Base-by-base conservation (phyloP, 2,113 vertebrate genomes). In the Eulacestoma nigropectus region DNA sequence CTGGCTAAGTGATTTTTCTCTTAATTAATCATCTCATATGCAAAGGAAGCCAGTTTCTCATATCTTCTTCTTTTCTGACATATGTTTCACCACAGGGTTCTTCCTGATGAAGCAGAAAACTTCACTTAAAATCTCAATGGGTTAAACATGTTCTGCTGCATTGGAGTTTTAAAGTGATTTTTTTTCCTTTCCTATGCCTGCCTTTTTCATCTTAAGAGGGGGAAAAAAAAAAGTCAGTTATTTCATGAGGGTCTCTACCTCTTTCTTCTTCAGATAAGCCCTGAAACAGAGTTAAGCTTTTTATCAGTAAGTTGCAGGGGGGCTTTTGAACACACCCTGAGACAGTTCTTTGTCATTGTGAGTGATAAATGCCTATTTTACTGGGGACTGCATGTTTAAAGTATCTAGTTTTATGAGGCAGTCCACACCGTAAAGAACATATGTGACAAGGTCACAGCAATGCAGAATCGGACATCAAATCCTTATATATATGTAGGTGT, bases 241-340 rank as follows among this genome's bases (percentile, higher is more conserved):
- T 78, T 97, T 94, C 52, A 33, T 68, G 80, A 95, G 65, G 84
- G 80, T 55, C 84, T 55, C 79, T 95, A 87, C 81, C 81, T 92
- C 93, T 87, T 95, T 90, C 78, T 96, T 79, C 74, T 82, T 81
- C 67, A 90, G 96, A 97, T 97, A 97, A 97, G 92, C 77, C 55
- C 88, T 72, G 76, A 96, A 95, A 96, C 50, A 37, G 67, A 95
- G 91, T 94, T 97, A 95, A 97, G 95, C 95, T 96, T 96, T 96
- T 97, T 97, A 97, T 97, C 96, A 96, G 88, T 49, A 76, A 80
- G 47, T 95, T 94, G 75, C 97, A 98, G 85, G 84, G 94, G 92
- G 82, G 14, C 75, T 92, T 95, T 94, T 37, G 68, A 95, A 93
- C 89, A 95, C 86, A 87, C 95, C 90, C 94, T 93, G 89, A 79